Evolutionary conservation across 2,888 invertebrate genomes (phyloP), one percentile per base, ranked within the genome.

Genomic region (Panzeria rudis): DNA sequence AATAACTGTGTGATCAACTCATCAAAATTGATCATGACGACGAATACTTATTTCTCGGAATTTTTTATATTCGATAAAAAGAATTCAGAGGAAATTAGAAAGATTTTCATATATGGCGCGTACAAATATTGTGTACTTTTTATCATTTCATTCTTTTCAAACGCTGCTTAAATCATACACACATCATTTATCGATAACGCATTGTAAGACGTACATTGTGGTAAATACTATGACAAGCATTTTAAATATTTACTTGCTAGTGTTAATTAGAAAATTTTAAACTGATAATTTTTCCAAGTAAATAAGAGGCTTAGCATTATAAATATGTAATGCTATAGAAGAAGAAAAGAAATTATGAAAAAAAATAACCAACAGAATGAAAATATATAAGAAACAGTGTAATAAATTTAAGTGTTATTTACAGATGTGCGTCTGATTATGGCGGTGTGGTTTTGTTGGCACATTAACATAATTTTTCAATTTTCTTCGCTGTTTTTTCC

Each of bases 381-480:
- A 47, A 56, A 44, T 17, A 38, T 71, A 7, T 50, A 41, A 25
- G 66, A 38, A 75, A 20, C 32, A 32, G 29, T 50, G 38, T 25
- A 50, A 52, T 17, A 44, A 32, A 41, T 23, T 50, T 17, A 50
- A 25, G 47, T 69, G 23, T 38, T 25, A 23, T 54, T 25, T 59
- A 9, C 7, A 44, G 64, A 25, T 64, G 44, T 17, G 29, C 11
- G 38, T 38, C 38, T 38, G 38, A 11, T 38, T 38, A 38, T 38
- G 11, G 13, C 17, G 38, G 29, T 66, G 66, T 20, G 32, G 50
- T 17, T 76, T n/a, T 41, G 54, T 29, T 82, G 82, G 76, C 82
- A 82, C 75, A 82, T 76, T 76, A 82, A 82, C 82, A 82, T 82
- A 82, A 69, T 61, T 81, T 81, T 59, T 41, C 15, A n/a, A 54